Base-by-base conservation (phyloP, 2,113 vertebrate genomes). In the Stegastes partitus region DNA sequence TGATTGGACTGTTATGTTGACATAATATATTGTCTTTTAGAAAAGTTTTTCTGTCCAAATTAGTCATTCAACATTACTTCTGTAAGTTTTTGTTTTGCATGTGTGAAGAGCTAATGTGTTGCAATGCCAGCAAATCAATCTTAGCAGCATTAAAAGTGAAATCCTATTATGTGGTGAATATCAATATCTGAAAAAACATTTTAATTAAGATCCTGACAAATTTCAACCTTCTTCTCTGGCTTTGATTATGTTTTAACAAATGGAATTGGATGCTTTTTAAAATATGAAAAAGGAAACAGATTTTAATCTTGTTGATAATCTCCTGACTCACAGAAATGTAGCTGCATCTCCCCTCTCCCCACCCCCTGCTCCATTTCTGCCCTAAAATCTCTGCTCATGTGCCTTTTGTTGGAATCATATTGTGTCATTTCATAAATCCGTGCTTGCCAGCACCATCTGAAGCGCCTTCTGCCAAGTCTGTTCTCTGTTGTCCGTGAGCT, bases 381-480 rank as follows among this genome's bases (percentile, higher is more conserved):
- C 9, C 44, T 44, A 1, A 64, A 68, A 22, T 65, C 28, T 50
- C 3, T 5, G 2, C 21, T 26, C 8, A 4, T 1, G 12, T n/a
- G 58, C 15, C 22, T 28, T 44, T 66, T 50, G 56, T 68, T 39
- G 70, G 9, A 5, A 3, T 75, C 66, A 74, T 51, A 56, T 77
- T 79, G 57, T 81, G 47, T 37, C 25, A 56, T 77, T 68, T 74
- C 59, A 45, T 22, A 37, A 53, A 70, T 26, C 64, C 42, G 1
- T 26, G 70, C 26, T 34, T 79, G 65, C 56, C 51, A 62, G 3
- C 65, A 23, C 55, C 73, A 76, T 76, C 31, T 50, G 53, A 81
- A 54, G 65, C 59, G 21, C n/a, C 54, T 56, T 66, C 63, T 83
- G 73, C 83, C 66, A 63, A 62, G 34, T 56, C 49, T 66, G 72